phyloP scores from a whole-genome alignment of 2,797 vertebrate species.

The Anguilla obscura region DNA sequence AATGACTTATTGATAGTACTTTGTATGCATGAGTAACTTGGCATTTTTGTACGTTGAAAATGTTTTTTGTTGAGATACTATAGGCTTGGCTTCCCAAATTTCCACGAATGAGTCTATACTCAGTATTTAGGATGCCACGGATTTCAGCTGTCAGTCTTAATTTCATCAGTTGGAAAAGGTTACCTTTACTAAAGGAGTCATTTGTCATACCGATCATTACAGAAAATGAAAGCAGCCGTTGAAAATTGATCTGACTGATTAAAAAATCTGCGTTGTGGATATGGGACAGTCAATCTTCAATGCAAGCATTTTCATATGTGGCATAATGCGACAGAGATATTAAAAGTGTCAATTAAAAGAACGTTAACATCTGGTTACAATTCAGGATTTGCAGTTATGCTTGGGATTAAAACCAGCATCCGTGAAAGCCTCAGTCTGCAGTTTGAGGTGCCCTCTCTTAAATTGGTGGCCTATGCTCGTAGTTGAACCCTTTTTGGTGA shows the following conservation, averaged over 20 bases:
- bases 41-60: too few species aligned
- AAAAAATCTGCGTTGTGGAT: background rate
- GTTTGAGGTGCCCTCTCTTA: background rate
- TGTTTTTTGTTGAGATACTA: background rate
- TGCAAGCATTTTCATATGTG: background rate
- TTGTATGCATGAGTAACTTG: too few species aligned
- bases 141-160: constrained; percentile 8
- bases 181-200: background rate
- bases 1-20: too few species aligned
- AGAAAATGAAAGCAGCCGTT: background rate
- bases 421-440: background rate
- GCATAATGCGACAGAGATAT: background rate
- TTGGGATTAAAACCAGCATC: background rate
- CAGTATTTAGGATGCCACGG: background rate
- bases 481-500: background rate
- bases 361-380: background rate
- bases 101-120: background rate
- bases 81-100: background rate
- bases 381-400: background rate
- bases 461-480: background rate
- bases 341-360: background rate
- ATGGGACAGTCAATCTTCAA: background rate
- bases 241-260: background rate
- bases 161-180: background rate
- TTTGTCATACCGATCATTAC: background rate